Conservation (phyloP, 2,113 vertebrate genomes). For the Turnix velox region DNA sequence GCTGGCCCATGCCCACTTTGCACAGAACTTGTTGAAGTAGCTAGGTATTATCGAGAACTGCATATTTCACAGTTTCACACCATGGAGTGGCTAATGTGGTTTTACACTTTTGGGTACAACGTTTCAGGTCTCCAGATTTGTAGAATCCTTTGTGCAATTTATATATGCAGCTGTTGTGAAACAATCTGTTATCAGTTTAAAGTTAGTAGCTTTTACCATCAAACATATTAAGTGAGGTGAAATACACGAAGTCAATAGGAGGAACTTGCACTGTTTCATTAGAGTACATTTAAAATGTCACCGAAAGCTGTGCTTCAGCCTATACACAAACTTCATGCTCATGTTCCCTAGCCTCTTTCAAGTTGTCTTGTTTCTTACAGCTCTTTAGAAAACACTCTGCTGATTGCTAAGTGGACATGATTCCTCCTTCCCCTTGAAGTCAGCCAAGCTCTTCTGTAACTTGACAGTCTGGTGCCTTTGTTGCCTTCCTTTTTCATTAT, state of each 20-base stretch:
- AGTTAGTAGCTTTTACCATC: not conserved
- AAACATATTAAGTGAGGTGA: not conserved
- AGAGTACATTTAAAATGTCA: not conserved
- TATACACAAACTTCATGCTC: not conserved
- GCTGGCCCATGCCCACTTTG: not conserved
- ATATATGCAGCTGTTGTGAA: not conserved
- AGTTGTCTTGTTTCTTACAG: not conserved
- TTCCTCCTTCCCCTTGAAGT: not conserved
- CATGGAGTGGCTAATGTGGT: rapidly evolving
- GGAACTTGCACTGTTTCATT: not conserved
- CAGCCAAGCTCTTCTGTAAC: not conserved
- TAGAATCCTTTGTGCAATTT: not conserved
- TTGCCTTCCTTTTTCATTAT: not conserved
- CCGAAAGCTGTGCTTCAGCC: not conserved
- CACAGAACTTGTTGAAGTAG: not conserved
- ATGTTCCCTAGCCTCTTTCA: not conserved
- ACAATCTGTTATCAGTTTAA: not conserved
- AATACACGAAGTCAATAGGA: not conserved
- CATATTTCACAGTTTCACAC: not conserved
- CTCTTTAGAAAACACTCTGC: not conserved
- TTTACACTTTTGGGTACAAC: not conserved
- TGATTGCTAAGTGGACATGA: not conserved
- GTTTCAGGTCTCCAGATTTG: not conserved
- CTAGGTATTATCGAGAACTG: not conserved
- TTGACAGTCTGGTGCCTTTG: not conserved